Conservation (phyloP, 2,797 vertebrate genomes). For the Odontamblyopus lacepedii region DNA sequence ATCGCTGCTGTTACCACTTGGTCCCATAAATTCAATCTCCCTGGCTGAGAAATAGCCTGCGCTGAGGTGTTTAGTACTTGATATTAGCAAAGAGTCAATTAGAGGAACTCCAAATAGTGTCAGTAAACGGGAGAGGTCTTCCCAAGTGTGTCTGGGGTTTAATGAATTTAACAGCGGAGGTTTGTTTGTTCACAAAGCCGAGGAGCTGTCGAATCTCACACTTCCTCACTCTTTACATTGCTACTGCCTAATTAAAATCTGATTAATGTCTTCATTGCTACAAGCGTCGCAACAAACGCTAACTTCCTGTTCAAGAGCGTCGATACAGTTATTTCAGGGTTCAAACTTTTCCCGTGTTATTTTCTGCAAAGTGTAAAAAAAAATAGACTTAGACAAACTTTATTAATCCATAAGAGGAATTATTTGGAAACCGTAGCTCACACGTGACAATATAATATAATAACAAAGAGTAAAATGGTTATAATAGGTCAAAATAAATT, state of each 20-base stretch:
- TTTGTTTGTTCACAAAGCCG: constrained; percentile 38
- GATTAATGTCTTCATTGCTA: constrained; percentile 48
- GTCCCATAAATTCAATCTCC: background rate
- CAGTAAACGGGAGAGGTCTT: background rate
- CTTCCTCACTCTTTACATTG: constrained; percentile 25
- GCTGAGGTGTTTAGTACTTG: background rate
- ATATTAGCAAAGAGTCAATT: background rate
- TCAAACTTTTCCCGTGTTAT: no score
- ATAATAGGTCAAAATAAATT: no score
- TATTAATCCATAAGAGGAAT: no score
- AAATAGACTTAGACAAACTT: no score
- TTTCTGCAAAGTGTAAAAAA: no score
- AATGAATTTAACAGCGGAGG: constrained; percentile 35
- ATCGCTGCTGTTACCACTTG: background rate
- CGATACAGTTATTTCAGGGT: no score
- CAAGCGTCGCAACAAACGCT: constrained; percentile 12
- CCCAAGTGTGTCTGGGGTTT: constrained; percentile 4
- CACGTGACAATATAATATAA: no score
- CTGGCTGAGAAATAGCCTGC: background rate
- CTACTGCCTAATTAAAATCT: constrained; percentile 46
- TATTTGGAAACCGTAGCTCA: no score
- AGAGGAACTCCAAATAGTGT: background rate
- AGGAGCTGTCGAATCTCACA: constrained; percentile 38
- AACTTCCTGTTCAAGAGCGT: background rate
- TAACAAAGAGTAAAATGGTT: no score